Evolutionary conservation across 2,797 vertebrate species (phyloP).

Genomic region (Tinamus major): DNA sequence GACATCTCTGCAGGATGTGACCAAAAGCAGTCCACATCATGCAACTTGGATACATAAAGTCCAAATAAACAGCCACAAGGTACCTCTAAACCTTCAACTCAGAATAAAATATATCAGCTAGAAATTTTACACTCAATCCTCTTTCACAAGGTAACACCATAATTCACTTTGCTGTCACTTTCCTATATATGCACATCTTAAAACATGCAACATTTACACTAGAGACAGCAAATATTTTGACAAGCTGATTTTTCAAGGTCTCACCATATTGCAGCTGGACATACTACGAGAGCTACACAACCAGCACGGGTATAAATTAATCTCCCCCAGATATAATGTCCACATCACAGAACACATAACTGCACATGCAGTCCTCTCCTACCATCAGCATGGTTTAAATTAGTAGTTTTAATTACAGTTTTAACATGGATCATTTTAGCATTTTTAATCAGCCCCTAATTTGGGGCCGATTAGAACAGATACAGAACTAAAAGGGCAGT

Average conservation of each 20-base stretch:
- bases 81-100: neutral
- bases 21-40: neutral
- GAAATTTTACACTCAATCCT: neutral
- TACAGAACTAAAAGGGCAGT: neutral
- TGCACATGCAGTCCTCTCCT: neutral
- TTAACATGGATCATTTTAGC: neutral
- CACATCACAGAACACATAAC: neutral
- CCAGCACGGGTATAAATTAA: neutral
- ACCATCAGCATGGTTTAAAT: neutral
- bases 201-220: neutral
- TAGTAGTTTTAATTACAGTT: neutral
- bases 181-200: neutral
- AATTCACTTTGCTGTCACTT: neutral
- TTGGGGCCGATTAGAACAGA: neutral
- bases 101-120: neutral
- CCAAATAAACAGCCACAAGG: neutral
- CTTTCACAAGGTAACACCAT: neutral
- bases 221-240: neutral
- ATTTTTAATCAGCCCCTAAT: neutral
- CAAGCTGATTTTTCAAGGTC: neutral
- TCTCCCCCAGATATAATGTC: rapidly evolving
- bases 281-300: neutral
- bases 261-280: neutral
- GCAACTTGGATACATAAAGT: neutral
- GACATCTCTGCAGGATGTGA: neutral